Evolutionary conservation across 2,113 vertebrate genomes (phyloP).

Genomic region (Puntigrus tetrazona): DNA sequence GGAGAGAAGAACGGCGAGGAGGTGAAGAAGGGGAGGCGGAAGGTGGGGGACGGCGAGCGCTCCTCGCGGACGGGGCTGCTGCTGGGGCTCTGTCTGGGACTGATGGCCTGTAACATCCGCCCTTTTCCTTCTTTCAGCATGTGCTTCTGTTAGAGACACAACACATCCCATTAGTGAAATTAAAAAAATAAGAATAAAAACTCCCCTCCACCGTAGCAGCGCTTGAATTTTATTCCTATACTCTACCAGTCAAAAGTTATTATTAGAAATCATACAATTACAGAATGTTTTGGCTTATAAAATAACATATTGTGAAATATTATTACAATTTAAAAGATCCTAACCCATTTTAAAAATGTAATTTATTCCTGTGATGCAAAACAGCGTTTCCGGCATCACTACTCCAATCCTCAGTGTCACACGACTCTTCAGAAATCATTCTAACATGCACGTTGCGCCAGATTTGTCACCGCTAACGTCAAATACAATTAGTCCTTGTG

Average conservation of each 20-base stretch:
- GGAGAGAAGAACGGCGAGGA: slow-evolving; percentile 68
- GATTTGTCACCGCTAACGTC: background rate
- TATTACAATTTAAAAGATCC: background rate
- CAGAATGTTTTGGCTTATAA: no score
- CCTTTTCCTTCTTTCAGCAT: slow-evolving; percentile 89
- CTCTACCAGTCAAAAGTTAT: background rate
- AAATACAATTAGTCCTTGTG: background rate
- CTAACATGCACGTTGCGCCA: background rate
- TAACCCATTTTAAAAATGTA: no score
- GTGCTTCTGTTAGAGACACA: slow-evolving; percentile 75
- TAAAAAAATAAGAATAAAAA: no score
- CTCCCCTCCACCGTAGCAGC: background rate
- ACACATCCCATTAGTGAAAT: background rate
- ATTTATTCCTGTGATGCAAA: background rate
- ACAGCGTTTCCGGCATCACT: background rate
- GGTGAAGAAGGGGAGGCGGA: slow-evolving; percentile 86
- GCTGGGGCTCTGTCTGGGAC: slow-evolving; percentile 85
- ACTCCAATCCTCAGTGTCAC: background rate
- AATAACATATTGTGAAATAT: no score
- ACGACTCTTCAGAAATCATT: background rate
- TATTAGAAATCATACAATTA: no score
- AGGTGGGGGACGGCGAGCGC: slow-evolving; percentile 83
- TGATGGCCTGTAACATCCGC: slow-evolving; percentile 88
- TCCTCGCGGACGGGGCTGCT: slow-evolving; percentile 80
- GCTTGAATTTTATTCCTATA: background rate